Percentiles rank a stretch among this genome's conserved stretches.
These are phyloP conservation scores for Caenorhabditis drosophilae DNA, from an alignment of 2,888 invertebrate genomes.

Conservation along the genomic window DNA sequence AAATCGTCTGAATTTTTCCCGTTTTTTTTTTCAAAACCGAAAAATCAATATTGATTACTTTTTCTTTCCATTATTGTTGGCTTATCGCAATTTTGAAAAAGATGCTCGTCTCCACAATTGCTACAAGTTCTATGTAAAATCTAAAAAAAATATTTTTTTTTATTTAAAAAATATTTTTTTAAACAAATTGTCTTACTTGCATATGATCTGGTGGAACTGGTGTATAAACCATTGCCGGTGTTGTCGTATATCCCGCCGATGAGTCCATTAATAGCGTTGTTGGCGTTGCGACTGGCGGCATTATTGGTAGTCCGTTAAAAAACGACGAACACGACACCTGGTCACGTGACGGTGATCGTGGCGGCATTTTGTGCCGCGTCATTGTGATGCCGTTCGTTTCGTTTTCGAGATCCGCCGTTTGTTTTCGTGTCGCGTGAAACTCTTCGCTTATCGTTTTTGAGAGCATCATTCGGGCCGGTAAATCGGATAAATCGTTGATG, in stretches of 20 bases:
- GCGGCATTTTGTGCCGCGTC: neutral
- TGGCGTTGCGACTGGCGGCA: no score
- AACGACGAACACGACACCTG: neutral
- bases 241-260: neutral
- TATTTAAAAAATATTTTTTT: neutral
- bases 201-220: slow-evolving; percentile 1
- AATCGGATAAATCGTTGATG: slow-evolving; percentile 49
- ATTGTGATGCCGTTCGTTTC: neutral
- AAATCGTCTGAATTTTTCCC: neutral
- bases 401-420: neutral
- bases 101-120: slow-evolving; percentile 42
- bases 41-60: slow-evolving; percentile 6
- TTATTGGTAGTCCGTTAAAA: no score
- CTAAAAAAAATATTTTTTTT: slow-evolving; percentile 11
- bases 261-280: neutral
- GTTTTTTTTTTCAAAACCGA: neutral
- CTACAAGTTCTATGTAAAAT: slow-evolving; percentile 27
- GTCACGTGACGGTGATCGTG: neutral
- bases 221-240: neutral
- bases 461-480: slow-evolving; percentile 53
- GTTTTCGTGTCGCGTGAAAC: slow-evolving; percentile 32
- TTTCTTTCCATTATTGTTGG: slow-evolving; percentile 16
- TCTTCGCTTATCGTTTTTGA: slow-evolving; percentile 43
- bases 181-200: no score
- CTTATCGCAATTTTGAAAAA: slow-evolving; percentile 26